Evolutionary conservation across 2,797 vertebrate genomes (phyloP), one percentile per base, ranked within the genome.

Genomic region (Melanotaenia boesemani): DNA sequence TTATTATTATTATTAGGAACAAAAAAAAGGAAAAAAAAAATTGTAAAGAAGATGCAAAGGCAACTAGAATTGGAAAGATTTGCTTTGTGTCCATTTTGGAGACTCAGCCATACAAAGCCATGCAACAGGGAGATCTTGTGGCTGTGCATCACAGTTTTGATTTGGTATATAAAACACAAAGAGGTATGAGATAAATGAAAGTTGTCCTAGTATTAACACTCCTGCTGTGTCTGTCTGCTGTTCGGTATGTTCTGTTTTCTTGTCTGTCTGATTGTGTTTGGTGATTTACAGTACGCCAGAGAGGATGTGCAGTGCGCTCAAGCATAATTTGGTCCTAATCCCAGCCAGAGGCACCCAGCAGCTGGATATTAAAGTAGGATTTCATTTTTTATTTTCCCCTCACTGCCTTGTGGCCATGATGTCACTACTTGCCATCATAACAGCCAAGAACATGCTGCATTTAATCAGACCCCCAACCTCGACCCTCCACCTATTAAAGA

Each of bases 241-340:
- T 57, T 84, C 62, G 72, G 62, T 74, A 59, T 68, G 70, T 26
- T 61, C 60, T 58, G 50, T 75, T 13, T 63, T 59, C 61, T 48
- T 61, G 74, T 79, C 65, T 72, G 70, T 79, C 54, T 75, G 71
- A 84, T 75, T 72, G 67, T 81, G 57, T 85, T 80, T 72, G 67
- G 67, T 68, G 48, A 70, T 72, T 32, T 74, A 68, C 56, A 69
- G 74, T 73, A 59, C n/a, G 32, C 58, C 65, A 61, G 67, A 67
- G 82, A 90, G 78, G 66, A 85, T 1, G 22, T 69, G 54, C 48
- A 11, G 66, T 57, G 60, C 80, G 82, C 72, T 90, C 72, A 41
- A 80, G 62, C 70, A 2, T 85, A 86, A 85, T 84, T 79, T 84
- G 83, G 79, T 78, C 77, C 75, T 88, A 91, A 92, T 91, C 84